These are phyloP conservation scores for Hypotaenidia okinawae DNA, from an alignment of 2,797 vertebrate genomes.

Conservation along the genomic window DNA sequence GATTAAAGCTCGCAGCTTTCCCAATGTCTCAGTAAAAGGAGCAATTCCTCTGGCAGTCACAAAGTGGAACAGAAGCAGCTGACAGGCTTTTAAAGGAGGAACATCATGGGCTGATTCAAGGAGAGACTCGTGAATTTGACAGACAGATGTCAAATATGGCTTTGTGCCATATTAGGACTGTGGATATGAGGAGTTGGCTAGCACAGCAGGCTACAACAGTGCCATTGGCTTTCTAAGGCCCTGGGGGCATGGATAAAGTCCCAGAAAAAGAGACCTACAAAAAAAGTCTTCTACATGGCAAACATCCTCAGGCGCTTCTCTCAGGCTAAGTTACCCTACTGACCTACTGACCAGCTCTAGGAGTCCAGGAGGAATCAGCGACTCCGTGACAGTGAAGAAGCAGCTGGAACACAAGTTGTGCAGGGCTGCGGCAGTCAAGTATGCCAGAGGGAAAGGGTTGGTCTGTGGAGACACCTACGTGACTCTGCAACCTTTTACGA, in stretches of 20 bases:
- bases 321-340: neutral
- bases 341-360: neutral
- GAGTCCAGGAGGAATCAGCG: neutral
- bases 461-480: accelerated
- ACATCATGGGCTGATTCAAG: accelerated
- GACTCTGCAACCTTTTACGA: neutral
- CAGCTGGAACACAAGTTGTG: neutral
- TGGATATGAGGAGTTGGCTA: neutral
- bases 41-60: too few species aligned
- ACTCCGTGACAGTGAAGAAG: neutral
- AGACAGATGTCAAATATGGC: neutral
- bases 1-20: too few species aligned
- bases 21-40: too few species aligned
- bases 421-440: accelerated
- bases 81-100: neutral
- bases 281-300: accelerated
- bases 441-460: neutral
- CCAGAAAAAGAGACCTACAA: neutral
- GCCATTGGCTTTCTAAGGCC: neutral
- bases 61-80: neutral
- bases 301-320: neutral
- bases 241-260: accelerated
- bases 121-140: neutral
- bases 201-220: neutral
- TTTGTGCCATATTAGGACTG: neutral